A percentile compares a stretch with the other conserved stretches of the same genome.
Conservation (phyloP, 2,113 vertebrate genomes). For the Rhea americana region DNA sequence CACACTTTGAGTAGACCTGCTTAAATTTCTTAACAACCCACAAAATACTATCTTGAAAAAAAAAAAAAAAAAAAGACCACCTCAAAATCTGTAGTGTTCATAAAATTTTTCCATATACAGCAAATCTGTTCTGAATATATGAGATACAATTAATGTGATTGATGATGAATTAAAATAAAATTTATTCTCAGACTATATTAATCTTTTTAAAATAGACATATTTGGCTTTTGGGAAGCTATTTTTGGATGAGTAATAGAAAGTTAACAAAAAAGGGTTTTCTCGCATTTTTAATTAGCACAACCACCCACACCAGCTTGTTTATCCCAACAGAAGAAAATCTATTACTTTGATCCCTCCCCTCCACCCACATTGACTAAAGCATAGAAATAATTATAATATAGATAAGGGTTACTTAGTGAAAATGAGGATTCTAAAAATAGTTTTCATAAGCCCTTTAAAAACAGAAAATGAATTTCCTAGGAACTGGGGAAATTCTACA, state of each 20-base stretch:
- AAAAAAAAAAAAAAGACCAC: neutral
- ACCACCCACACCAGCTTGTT: constrained; percentile 22
- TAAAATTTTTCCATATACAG: neutral
- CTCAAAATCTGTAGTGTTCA: neutral
- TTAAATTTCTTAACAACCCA: neutral
- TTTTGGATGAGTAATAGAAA: constrained; percentile 8
- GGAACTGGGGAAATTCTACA: neutral
- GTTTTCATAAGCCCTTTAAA: constrained; percentile 4
- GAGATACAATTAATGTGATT: neutral
- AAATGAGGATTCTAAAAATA: neutral
- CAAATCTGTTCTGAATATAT: neutral
- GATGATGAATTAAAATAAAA: constrained; percentile 10
- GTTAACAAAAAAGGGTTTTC: neutral
- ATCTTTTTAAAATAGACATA: neutral
- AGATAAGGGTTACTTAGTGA: constrained; percentile 4
- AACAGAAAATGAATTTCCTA: constrained; percentile 5
- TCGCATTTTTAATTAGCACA: neutral
- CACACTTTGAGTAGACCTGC: neutral
- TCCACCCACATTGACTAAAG: neutral
- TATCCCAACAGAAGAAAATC: constrained; percentile 44
- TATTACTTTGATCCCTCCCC: constrained; percentile 31
- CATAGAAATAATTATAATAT: neutral
- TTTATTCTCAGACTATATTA: neutral
- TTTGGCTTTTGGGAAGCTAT: constrained; percentile 5
- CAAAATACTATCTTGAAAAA: neutral